Evolutionary conservation across 2,113 vertebrate species (phyloP).

Genomic region (Trogon surrucura): DNA sequence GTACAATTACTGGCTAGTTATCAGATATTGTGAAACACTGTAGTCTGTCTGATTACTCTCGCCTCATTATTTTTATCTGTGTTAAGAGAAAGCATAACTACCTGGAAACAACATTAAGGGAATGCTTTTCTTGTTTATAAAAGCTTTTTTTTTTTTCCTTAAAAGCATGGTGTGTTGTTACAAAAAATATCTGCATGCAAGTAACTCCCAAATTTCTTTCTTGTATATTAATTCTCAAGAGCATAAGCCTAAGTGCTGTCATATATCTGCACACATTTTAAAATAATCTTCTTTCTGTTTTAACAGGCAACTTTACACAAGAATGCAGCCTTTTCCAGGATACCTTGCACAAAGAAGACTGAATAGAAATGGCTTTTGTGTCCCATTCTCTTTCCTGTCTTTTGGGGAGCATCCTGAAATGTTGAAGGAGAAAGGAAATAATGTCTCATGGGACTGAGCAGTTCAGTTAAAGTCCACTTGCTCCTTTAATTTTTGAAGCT

Average conservation of each 20-base stretch:
- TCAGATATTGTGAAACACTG: neutral
- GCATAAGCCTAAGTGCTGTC: neutral
- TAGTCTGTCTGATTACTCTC: neutral
- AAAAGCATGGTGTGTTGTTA: neutral
- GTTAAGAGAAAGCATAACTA: neutral
- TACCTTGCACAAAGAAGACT: conserved; percentile 36
- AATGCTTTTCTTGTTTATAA: neutral
- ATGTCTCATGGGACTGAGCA: neutral
- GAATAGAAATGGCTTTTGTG: conserved; percentile 35
- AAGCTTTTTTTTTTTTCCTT: neutral
- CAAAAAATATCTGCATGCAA: neutral
- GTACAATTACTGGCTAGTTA: neutral
- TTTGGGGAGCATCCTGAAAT: conserved; percentile 40
- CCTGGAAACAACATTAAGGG: neutral
- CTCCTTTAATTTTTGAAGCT: conserved; percentile 27
- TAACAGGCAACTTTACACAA: conserved; percentile 35
- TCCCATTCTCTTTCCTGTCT: conserved; percentile 20
- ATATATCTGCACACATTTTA: neutral
- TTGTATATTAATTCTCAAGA: neutral
- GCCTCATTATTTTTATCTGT: neutral
- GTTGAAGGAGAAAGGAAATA: conserved; percentile 26
- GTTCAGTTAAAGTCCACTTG: neutral
- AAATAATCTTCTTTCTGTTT: conserved; percentile 49
- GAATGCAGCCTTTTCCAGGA: conserved; percentile 26
- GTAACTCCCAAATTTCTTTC: neutral